These are phyloP conservation scores for Melipona quadrifasciata DNA, from an alignment of 1,140 invertebrate genomes.

Conservation along the genomic window DNA sequence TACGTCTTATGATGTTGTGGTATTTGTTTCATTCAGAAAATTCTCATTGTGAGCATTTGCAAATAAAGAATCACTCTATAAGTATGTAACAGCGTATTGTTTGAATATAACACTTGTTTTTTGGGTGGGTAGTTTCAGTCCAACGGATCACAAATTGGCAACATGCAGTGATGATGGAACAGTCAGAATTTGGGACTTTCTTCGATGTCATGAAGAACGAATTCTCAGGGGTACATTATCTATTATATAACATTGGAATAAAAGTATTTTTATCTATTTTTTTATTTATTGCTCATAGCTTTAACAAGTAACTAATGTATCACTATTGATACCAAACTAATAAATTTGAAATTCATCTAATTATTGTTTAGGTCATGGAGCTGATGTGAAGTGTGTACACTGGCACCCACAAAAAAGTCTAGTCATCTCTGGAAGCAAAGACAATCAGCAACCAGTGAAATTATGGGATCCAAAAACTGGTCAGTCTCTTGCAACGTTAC, in stretches of 20 bases:
- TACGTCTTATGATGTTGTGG: not conserved
- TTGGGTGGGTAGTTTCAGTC: constrained; percentile 94
- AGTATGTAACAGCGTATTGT: constrained; percentile 43
- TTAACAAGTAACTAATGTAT: not conserved
- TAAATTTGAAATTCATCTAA: constrained; percentile 9
- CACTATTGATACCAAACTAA: not conserved
- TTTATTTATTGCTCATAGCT: not conserved
- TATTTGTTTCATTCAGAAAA: constrained; percentile 45
- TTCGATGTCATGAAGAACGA: constrained; percentile 97
- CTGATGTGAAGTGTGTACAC: constrained; percentile 99
- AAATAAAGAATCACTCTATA: constrained; percentile 68
- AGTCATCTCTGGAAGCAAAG: constrained; percentile 98
- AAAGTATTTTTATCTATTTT: not conserved
- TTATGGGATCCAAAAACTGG: constrained; percentile 99
- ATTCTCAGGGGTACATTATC: constrained; percentile 91
- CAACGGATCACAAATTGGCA: constrained; percentile 98
- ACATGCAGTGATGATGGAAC: constrained; percentile 99
- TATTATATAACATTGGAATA: not conserved
- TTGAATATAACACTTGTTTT: constrained; percentile 73
- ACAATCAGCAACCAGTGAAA: constrained; percentile 99
- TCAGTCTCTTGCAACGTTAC: constrained; percentile 92
- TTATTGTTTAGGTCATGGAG: constrained; percentile 92
- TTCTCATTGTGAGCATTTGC: constrained; percentile 34
- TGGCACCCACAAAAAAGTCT: constrained; percentile 99
- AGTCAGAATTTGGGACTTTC: constrained; percentile 99